phyloP scores from a whole-genome alignment of 2,888 invertebrate genomes.

The Papilio demoleus region DNA sequence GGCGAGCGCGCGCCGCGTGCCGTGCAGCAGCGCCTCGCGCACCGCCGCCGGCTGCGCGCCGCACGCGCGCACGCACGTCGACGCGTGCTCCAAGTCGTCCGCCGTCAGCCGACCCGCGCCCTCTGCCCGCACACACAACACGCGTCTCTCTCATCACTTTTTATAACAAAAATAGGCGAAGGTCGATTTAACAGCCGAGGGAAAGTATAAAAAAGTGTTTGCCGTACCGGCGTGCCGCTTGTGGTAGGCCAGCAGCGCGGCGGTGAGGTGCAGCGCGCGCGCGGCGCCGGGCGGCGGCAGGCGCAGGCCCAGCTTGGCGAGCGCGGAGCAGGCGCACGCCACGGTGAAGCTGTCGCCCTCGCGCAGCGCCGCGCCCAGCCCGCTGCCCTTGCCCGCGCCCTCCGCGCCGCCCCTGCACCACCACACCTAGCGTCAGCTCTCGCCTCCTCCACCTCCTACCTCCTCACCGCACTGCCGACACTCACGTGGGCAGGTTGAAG shows the following conservation, averaged over 20 bases:
- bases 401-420: conserved; percentile 34
- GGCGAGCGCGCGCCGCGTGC: conserved; percentile 91
- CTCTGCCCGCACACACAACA: conserved; percentile 34
- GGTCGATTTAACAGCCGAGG: too few species aligned
- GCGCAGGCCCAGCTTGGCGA: conserved; percentile 93
- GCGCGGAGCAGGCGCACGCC: conserved; percentile 94
- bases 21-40: conserved; percentile 82
- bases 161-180: too few species aligned
- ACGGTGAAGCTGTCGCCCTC: conserved; percentile 98
- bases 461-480: conserved; percentile 44
- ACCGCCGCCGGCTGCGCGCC: conserved; percentile 80
- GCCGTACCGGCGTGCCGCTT: conserved; percentile 54
- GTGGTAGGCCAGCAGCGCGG: conserved; percentile 87
- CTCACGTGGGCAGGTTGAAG: conserved; percentile 92
- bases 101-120: conserved; percentile 92
- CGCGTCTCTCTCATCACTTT: too few species aligned
- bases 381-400: conserved; percentile 51
- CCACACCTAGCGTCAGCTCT: not conserved
- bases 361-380: conserved; percentile 93
- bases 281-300: conserved; percentile 68
- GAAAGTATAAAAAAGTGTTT: too few species aligned
- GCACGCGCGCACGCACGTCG: conserved; percentile 90
- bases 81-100: conserved; percentile 96
- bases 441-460: conserved; percentile 32
- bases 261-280: conserved; percentile 94